Conservation (phyloP, 2,113 vertebrate genomes). For the Archilochus colubris region DNA sequence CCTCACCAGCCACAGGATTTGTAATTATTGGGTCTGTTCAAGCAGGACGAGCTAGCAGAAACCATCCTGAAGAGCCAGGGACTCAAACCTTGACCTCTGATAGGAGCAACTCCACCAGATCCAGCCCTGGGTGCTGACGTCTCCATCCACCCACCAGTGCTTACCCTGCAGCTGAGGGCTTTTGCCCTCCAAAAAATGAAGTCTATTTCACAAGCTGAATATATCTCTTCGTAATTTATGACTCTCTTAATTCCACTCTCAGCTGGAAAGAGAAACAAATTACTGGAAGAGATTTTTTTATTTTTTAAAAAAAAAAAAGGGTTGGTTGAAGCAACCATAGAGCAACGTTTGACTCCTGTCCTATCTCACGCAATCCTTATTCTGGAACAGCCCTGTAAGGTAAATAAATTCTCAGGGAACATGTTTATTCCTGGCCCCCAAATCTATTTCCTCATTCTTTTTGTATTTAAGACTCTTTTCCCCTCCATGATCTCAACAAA, state of each 20-base stretch:
- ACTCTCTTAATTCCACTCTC: neutral
- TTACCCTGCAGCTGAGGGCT: neutral
- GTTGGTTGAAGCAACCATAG: neutral
- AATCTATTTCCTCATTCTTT: neutral
- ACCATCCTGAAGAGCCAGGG: accelerated
- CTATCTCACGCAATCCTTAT: neutral
- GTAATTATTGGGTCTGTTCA: neutral
- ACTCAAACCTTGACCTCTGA: neutral
- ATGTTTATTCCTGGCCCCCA: neutral
- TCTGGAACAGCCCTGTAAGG: neutral
- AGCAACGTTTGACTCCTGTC: neutral
- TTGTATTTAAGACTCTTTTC: neutral
- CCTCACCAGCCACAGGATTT: neutral
- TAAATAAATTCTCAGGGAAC: neutral
- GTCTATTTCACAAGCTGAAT: neutral
- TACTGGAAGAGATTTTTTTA: neutral
- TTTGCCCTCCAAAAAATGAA: neutral
- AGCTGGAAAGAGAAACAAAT: neutral
- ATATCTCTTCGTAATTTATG: neutral
- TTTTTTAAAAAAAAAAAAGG: neutral
- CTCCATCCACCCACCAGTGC: neutral
- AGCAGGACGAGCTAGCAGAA: neutral
- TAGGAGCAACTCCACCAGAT: neutral
- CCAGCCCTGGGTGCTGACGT: accelerated
- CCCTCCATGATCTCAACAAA: neutral